These are phyloP conservation scores for Drosophila albomicans DNA, from an alignment of 1,140 invertebrate genomes.

Conservation along the genomic window DNA sequence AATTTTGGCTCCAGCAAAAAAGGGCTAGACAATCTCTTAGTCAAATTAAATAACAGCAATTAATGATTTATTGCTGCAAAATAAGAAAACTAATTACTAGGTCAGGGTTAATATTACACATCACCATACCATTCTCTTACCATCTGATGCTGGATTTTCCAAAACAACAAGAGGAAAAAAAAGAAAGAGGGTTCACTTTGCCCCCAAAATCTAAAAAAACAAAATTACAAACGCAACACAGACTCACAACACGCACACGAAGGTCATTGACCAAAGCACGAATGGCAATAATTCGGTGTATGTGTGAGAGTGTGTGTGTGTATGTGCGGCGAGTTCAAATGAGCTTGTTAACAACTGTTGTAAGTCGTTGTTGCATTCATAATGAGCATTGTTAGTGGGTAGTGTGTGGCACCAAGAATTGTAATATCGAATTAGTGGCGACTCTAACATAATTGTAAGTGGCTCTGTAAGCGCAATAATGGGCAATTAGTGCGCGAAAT, in stretches of 20 bases:
- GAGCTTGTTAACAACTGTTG: slow-evolving; percentile 18
- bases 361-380: slow-evolving; percentile 9
- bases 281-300: neutral
- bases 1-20: slow-evolving; percentile 9
- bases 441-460: slow-evolving; percentile 34
- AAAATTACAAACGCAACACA: neutral
- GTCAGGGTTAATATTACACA: slow-evolving; percentile 42
- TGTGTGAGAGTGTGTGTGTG: neutral
- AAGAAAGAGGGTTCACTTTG: slow-evolving; percentile 10
- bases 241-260: slow-evolving; percentile 11
- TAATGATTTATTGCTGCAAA: slow-evolving; percentile 23
- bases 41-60: slow-evolving; percentile 24
- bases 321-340: slow-evolving; percentile 7
- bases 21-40: slow-evolving; percentile 45
- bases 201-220: neutral
- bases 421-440: slow-evolving; percentile 33
- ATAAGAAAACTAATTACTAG: slow-evolving; percentile 43
- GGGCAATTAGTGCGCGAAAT: slow-evolving; percentile 71
- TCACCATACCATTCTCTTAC: slow-evolving; percentile 24
- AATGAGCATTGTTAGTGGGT: neutral
- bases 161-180: neutral
- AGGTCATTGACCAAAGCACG: slow-evolving; percentile 43
- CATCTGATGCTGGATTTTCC: slow-evolving; percentile 4
- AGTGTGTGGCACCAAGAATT: slow-evolving; percentile 28
- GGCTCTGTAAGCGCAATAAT: slow-evolving; percentile 53